Conservation (phyloP, 2,113 vertebrate species). For the Helogale parvula region DNA sequence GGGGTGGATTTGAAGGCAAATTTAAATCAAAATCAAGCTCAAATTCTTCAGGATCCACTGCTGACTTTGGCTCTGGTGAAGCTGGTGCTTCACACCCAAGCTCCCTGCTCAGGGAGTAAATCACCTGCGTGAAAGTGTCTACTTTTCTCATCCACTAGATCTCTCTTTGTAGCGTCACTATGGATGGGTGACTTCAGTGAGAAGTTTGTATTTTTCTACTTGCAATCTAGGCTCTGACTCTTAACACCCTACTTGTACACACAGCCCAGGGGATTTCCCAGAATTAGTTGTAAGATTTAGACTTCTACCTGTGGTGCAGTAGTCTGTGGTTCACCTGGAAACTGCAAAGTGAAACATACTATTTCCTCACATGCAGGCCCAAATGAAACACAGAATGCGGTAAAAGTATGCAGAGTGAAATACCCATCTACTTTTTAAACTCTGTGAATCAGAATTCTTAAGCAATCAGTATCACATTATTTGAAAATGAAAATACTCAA, state of each 20-base stretch:
- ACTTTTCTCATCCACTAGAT: background rate
- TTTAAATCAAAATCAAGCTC: background rate
- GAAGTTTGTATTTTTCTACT: constrained; percentile 18
- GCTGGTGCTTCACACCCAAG: background rate
- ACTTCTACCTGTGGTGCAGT: background rate
- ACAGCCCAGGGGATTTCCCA: background rate
- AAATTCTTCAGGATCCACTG: background rate
- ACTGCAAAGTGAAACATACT: background rate
- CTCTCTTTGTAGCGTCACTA: background rate
- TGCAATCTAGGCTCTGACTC: background rate
- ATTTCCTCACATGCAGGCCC: background rate
- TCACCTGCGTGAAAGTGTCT: background rate
- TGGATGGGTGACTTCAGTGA: background rate
- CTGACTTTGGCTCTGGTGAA: background rate
- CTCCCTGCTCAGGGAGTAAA: background rate
- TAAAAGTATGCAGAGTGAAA: background rate
- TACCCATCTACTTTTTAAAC: background rate
- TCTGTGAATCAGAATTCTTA: constrained; percentile 37
- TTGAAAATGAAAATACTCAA: constrained; percentile 42
- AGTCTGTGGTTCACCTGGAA: background rate
- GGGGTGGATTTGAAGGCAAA: background rate
- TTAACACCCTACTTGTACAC: background rate
- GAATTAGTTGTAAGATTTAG: background rate
- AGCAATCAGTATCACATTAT: constrained; percentile 29
- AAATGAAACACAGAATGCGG: background rate